A percentile compares a stretch with the other conserved stretches of the same genome.
phyloP scores from a whole-genome alignment of 1,140 invertebrate genomes.

The Drosophila mauritiana region DNA sequence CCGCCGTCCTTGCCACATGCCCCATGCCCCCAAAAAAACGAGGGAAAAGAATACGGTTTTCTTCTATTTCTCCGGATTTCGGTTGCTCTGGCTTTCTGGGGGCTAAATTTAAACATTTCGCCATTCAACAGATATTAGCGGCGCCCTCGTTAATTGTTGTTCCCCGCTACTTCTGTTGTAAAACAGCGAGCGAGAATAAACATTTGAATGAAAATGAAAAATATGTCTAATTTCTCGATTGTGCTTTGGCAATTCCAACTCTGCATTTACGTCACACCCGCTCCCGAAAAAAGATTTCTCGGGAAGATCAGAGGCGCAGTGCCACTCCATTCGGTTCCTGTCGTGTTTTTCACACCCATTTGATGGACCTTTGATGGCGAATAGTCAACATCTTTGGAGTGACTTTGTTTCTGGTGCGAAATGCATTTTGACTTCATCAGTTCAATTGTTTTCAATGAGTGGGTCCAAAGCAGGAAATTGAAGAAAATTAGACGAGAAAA shows the following conservation, averaged over 20 bases:
- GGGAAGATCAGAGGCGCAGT: slow-evolving; percentile 11
- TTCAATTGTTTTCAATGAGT: slow-evolving; percentile 50
- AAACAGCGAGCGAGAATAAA: slow-evolving; percentile 46
- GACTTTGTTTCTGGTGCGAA: slow-evolving; percentile 40
- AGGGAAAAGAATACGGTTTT: slow-evolving; percentile 16
- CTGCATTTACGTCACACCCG: slow-evolving; percentile 24
- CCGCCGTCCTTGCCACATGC: slow-evolving; percentile 20
- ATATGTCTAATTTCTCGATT: slow-evolving; percentile 36
- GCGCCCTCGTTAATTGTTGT: slow-evolving; percentile 56
- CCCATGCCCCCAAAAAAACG: neutral
- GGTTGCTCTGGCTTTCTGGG: neutral
- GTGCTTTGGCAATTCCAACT: slow-evolving; percentile 21
- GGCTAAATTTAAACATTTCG: slow-evolving; percentile 75
- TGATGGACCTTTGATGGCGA: slow-evolving; percentile 39
- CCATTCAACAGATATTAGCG: slow-evolving; percentile 61
- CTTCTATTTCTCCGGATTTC: slow-evolving; percentile 36
- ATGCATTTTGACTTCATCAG: slow-evolving; percentile 13
- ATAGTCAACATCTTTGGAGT: slow-evolving; percentile 13
- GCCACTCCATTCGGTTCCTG: neutral
- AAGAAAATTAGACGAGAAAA: slow-evolving; percentile 47
- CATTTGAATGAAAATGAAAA: slow-evolving; percentile 51
- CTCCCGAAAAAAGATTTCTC: neutral
- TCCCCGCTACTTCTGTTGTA: slow-evolving; percentile 43
- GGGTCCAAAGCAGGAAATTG: slow-evolving; percentile 53
- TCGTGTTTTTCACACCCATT: slow-evolving; percentile 29